Evolutionary conservation across 37 sponge, comb jelly and placozoan genomes (phyloP).

Genomic region (Crambe crambe): DNA sequence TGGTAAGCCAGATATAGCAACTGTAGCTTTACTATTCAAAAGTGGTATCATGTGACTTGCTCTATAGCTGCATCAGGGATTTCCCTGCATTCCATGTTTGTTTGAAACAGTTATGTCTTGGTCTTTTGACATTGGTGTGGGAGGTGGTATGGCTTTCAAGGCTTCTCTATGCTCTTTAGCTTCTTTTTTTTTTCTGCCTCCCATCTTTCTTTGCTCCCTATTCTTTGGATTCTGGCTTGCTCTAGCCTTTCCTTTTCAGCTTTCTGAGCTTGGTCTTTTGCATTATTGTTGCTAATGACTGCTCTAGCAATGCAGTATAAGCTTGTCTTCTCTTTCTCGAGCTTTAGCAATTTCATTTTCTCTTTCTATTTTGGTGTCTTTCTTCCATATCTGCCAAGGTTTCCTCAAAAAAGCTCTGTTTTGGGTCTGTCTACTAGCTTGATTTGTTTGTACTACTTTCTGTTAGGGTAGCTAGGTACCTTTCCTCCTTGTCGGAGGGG

Average conservation of each 20-base stretch:
- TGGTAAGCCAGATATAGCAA: background rate
- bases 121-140: background rate
- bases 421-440: no score
- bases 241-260: background rate
- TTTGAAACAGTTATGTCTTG: background rate
- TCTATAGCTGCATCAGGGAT: background rate
- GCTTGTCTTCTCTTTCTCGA: no score
- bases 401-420: no score
- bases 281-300: no score
- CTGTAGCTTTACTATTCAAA: background rate
- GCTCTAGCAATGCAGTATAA: no score
- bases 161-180: background rate
- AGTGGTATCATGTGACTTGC: background rate
- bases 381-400: no score
- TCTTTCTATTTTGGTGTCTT: no score
- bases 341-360: no score
- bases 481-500: no score
- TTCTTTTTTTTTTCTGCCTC: background rate
- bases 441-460: no score
- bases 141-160: background rate
- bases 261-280: no score
- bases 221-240: background rate
- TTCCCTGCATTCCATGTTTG: background rate
- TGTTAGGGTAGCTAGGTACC: no score
- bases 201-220: background rate